Conservation (phyloP, 2,797 vertebrate genomes). For the Sebastes iracundus region DNA sequence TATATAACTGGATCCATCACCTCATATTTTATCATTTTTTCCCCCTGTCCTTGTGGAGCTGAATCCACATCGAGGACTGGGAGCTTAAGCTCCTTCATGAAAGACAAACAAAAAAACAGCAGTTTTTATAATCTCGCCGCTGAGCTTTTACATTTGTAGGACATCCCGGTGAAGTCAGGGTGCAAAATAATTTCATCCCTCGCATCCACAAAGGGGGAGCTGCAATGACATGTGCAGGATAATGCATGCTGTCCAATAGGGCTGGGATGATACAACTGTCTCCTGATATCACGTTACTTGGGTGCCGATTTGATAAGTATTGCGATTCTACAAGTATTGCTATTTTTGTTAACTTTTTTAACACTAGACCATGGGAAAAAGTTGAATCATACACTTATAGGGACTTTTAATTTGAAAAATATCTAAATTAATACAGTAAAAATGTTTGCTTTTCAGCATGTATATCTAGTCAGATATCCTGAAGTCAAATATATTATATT, state of each 20-base stretch:
- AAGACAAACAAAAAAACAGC: conserved; percentile 45
- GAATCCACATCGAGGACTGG: conserved; percentile 28
- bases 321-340: no score
- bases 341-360: no score
- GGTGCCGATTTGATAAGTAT: no score
- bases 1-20: conserved; percentile 38
- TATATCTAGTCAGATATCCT: no score
- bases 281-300: no score
- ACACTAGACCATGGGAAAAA: rapidly evolving
- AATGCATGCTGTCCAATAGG: not conserved
- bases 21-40: conserved; percentile 32
- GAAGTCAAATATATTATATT: no score
- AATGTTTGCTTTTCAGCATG: no score
- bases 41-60: conserved; percentile 24
- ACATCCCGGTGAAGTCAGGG: not conserved
- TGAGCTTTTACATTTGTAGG: conserved; percentile 1
- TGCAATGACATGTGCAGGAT: not conserved
- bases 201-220: not conserved
- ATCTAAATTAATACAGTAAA: no score
- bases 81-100: conserved; percentile 10
- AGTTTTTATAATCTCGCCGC: conserved; percentile 11
- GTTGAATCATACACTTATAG: no score
- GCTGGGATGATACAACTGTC: no score
- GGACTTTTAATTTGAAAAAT: no score
- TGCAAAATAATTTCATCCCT: not conserved